Conservation (phyloP, 2,888 invertebrate species). For the Elegia similella region DNA sequence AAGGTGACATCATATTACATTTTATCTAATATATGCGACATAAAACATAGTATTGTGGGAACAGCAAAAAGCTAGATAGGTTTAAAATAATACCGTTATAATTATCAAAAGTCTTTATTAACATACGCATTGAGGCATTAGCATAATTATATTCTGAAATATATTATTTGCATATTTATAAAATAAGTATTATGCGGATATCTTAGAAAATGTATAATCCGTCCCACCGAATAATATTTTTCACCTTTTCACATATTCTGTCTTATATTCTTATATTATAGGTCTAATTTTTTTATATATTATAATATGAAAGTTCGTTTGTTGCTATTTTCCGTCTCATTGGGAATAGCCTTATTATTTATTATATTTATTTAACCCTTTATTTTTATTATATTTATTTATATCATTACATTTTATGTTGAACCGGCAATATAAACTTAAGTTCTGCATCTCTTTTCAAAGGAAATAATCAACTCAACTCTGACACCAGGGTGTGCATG, state of each 20-base stretch:
- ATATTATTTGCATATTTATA: conserved; percentile 15
- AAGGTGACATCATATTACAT: conserved; percentile 4
- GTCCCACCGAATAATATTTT: neutral
- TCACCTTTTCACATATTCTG: neutral
- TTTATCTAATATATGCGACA: neutral
- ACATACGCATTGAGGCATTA: conserved; percentile 40
- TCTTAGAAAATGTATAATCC: neutral
- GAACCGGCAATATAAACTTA: too few species aligned
- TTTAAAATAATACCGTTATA: conserved; percentile 18
- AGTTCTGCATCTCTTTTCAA: too few species aligned
- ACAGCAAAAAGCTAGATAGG: conserved; percentile 14
- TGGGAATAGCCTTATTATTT: too few species aligned
- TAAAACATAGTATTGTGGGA: conserved; percentile 14
- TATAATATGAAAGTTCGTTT: too few species aligned
- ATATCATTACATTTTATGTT: too few species aligned
- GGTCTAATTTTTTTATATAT: too few species aligned
- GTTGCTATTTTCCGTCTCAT: too few species aligned
- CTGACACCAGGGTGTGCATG: too few species aligned
- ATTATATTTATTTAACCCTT: too few species aligned
- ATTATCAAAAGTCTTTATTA: conserved; percentile 27
- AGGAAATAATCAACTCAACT: too few species aligned
- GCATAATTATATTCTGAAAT: conserved; percentile 30
- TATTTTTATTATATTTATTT: too few species aligned
- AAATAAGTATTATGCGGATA: conserved; percentile 1
- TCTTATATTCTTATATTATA: too few species aligned